phyloP scores from a whole-genome alignment of 2,888 invertebrate species.

The Rhingia campestris region DNA sequence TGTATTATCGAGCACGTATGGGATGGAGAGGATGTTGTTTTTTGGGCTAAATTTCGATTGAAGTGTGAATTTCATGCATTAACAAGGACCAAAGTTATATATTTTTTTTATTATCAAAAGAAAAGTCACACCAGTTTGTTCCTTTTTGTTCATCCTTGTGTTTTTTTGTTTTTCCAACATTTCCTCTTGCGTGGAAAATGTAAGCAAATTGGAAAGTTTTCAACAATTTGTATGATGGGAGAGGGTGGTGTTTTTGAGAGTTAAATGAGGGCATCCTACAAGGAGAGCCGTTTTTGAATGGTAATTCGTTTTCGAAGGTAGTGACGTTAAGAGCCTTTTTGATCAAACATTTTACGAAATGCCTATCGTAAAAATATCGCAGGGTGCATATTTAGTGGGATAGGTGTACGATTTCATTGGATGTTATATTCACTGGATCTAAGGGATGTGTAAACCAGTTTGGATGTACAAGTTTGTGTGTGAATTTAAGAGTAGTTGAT shows the following conservation, averaged over 20 bases:
- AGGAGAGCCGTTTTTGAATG: neutral
- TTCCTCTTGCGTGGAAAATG: conserved; percentile 10
- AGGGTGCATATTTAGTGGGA: neutral
- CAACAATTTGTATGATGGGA: conserved; percentile 39
- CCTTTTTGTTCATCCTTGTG: neutral
- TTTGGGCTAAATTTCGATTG: conserved; percentile 40
- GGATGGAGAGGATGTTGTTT: neutral
- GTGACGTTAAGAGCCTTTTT: too few relatives aligned
- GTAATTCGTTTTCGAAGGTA: neutral
- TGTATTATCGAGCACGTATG: conserved; percentile 35
- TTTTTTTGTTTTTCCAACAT: conserved; percentile 3
- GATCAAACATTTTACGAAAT: neutral
- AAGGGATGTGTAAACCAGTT: too few relatives aligned
- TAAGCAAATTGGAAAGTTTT: conserved; percentile 59
- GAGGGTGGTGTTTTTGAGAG: neutral
- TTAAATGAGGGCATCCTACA: conserved; percentile 32
- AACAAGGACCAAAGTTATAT: conserved; percentile 13
- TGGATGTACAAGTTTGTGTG: too few relatives aligned
- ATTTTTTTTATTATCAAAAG: conserved; percentile 11
- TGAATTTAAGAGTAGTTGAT: too few relatives aligned
- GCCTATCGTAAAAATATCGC: neutral
- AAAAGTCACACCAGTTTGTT: neutral
- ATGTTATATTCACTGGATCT: too few relatives aligned
- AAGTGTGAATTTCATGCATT: conserved; percentile 45
- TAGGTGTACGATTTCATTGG: too few relatives aligned